Percentiles rank a stretch among this genome's conserved stretches.
phyloP scores from a whole-genome alignment of 2,888 invertebrate species.

The Trichopoda pennipes region DNA sequence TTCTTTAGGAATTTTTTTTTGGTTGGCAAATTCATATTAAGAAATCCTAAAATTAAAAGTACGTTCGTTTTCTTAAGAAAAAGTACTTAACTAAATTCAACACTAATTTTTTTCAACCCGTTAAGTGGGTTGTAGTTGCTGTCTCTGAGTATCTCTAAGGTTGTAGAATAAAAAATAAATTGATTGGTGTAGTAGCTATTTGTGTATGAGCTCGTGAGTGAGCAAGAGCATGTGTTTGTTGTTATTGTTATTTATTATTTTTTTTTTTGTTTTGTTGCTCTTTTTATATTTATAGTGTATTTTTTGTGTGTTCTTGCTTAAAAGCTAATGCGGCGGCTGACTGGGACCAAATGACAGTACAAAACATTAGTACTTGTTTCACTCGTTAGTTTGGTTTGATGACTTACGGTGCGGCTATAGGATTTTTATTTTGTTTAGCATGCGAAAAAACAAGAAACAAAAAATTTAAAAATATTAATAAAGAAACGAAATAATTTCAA shows the following conservation, averaged over 20 bases:
- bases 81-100: neutral
- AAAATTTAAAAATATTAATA: constrained; percentile 15
- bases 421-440: constrained; percentile 50
- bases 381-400: constrained; percentile 69
- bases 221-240: constrained; percentile 39
- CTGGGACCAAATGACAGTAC: constrained; percentile 65
- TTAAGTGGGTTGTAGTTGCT: constrained; percentile 14
- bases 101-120: neutral
- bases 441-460: constrained; percentile 49
- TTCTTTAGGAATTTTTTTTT: too few species aligned
- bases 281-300: constrained; percentile 2
- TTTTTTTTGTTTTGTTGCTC: constrained; percentile 25
- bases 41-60: too few species aligned
- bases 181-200: constrained; percentile 9
- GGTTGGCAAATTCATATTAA: too few species aligned
- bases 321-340: constrained; percentile 52
- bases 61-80: too few species aligned
- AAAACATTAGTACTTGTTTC: constrained; percentile 64
- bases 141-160: constrained; percentile 32
- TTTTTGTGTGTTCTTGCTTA: constrained; percentile 24
- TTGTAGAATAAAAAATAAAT: neutral
- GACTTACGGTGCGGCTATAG: constrained; percentile 66
- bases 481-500: constrained; percentile 15
- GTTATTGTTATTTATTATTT: constrained; percentile 23
- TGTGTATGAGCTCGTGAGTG: neutral